Base-by-base conservation (phyloP, 2,888 invertebrate species). In the Brenthis hecate region DNA sequence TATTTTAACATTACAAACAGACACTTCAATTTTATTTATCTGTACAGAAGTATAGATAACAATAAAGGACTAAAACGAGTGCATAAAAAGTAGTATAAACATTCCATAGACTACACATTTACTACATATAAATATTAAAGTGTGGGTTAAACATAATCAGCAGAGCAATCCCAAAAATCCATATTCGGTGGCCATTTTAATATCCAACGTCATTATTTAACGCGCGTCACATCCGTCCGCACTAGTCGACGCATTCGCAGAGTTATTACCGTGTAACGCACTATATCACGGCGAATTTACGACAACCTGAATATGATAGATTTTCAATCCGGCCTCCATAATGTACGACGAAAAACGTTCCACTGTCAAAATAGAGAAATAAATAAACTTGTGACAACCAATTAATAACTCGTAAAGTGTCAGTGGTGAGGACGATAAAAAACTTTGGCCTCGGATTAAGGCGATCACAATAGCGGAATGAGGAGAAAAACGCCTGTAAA, bases 391-490 rank as follows among this genome's bases (percentile, higher is more conserved):
- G 83, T 88, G 93, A 92, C 93, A 91, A 88, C 89, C 92, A 92
- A 93, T 93, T 93, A 93, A 93, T 93, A 93, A 91, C 92, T 92
- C 91, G 91, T 92, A 92, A 92, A 92, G 86, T 88, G 91, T 91
- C 91, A 91, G 83, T 88, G 88, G 85, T 86, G 84, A 88, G 85
- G 82, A 88, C 84, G 85, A 88, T 87, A 90, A 91, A 91, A 87
- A 87, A 82, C 85, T 83, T 84, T 81, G 81, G 75, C 80, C 76
- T 73, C 76, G 82, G 82, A 85, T 85, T 89, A 90, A 89, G 87
- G 86, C 85, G 88, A 84, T 87, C 86, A 91, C 91, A 91, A 92
- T 88, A 83, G 85, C 80, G 79, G 86, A 83, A 87, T 85, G 88
- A 89, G 83, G 84, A 87, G 88, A 88, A 87, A 87, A 89, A 91